These are phyloP conservation scores for Anolis sagrei DNA, from an alignment of 2,113 vertebrate species.

Conservation along the genomic window DNA sequence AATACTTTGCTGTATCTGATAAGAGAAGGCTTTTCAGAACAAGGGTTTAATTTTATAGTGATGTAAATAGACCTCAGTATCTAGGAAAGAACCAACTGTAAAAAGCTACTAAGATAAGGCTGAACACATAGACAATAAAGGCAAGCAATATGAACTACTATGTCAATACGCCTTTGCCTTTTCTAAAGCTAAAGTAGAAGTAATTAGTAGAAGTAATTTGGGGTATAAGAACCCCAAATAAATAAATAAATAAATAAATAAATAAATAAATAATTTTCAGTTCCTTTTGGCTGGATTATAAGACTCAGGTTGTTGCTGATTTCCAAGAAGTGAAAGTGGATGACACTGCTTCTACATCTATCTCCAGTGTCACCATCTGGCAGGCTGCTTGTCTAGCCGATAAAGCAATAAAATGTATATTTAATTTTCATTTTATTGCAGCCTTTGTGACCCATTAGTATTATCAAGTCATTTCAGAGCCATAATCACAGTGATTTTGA, in stretches of 20 bases:
- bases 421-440: slow-evolving; percentile 39
- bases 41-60: background rate
- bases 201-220: too few species aligned
- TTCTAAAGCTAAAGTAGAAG: too few species aligned
- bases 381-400: background rate
- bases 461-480: slow-evolving; percentile 44
- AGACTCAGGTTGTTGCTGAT: background rate
- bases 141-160: slow-evolving; percentile 27
- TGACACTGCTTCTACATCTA: background rate
- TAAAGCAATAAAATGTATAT: slow-evolving; percentile 18
- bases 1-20: background rate
- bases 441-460: slow-evolving; percentile 48
- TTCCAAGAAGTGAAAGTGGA: accelerated
- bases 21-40: background rate
- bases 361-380: background rate
- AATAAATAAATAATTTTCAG: slow-evolving; percentile 1
- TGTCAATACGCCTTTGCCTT: background rate
- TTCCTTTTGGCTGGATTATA: background rate
- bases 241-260: too few species aligned
- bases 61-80: background rate
- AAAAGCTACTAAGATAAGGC: too few species aligned
- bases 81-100: background rate
- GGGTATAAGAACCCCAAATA: too few species aligned
- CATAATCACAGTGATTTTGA: slow-evolving; percentile 39
- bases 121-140: background rate